phyloP scores from a whole-genome alignment of 2,888 invertebrate species.

The Tetheella fluctuosa region DNA sequence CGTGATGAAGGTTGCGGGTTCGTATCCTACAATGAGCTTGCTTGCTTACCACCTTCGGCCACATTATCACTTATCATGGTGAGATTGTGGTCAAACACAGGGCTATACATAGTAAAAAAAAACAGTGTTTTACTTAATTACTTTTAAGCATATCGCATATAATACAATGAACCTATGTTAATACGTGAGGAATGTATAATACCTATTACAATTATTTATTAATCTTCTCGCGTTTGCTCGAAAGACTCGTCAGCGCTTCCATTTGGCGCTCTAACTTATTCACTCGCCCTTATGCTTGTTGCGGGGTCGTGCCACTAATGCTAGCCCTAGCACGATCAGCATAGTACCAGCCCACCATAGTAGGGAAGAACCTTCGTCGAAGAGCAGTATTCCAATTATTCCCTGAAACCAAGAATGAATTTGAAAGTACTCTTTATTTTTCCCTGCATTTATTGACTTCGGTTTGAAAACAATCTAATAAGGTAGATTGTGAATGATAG shows the following conservation, averaged over 20 bases:
- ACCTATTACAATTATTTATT: background rate
- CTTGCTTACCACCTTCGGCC: too few species aligned
- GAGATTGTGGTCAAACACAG: too few species aligned
- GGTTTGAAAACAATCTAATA: too few species aligned
- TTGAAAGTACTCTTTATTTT: constrained; percentile 18
- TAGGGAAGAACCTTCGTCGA: constrained; percentile 87
- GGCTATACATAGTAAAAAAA: too few species aligned
- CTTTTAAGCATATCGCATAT: too few species aligned
- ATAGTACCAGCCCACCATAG: constrained; percentile 89
- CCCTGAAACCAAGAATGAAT: constrained; percentile 85
- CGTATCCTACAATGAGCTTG: too few species aligned
- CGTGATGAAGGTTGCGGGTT: too few species aligned
- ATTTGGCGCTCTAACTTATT: constrained; percentile 17
- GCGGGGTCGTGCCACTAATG: constrained; percentile 82
- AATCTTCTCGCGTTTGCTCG: background rate
- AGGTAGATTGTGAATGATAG: too few species aligned
- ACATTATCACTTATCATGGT: too few species aligned
- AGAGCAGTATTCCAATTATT: constrained; percentile 87
- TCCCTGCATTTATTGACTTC: background rate
- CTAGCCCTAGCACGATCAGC: constrained; percentile 88
- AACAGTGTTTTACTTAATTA: too few species aligned
- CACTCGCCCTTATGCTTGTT: constrained; percentile 46
- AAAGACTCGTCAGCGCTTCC: background rate
- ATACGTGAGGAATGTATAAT: background rate
- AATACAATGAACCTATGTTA: too few species aligned